phyloP scores from a whole-genome alignment of 2,888 invertebrate species.

The Drosophila macrospina region DNA sequence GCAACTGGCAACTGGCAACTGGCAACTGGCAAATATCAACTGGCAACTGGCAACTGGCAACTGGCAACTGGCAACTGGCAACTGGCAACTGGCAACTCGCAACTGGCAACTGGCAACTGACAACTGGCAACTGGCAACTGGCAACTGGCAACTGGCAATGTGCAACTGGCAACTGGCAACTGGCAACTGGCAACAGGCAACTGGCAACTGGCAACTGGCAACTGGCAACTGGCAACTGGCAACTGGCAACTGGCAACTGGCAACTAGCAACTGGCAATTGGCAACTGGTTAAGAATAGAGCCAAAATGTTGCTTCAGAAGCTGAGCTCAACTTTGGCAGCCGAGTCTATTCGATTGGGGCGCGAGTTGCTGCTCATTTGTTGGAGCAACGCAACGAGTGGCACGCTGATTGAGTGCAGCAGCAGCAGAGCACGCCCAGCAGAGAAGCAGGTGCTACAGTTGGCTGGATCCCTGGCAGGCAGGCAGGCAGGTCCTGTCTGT shows the following conservation, averaged over 20 bases:
- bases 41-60: neutral
- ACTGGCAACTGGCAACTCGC: slow-evolving; percentile 8
- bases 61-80: neutral
- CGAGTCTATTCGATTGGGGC: neutral
- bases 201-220: neutral
- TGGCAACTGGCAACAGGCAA: slow-evolving; percentile 6
- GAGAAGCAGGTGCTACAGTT: slow-evolving; percentile 58
- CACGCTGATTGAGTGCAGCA: slow-evolving; percentile 72
- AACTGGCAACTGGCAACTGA: neutral
- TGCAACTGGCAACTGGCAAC: no score
- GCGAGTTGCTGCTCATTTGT: slow-evolving; percentile 61
- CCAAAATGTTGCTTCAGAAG: slow-evolving; percentile 1
- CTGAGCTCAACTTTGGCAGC: neutral
- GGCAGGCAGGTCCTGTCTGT: slow-evolving; percentile 27
- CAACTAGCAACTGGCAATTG: neutral
- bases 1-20: slow-evolving; percentile 2
- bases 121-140: neutral
- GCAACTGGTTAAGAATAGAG: slow-evolving; percentile 22
- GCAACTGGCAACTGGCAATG: slow-evolving; percentile 4
- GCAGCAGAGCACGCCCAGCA: slow-evolving; percentile 58
- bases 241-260: slow-evolving; percentile 8
- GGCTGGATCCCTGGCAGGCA: slow-evolving; percentile 20
- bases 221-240: neutral
- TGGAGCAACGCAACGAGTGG: slow-evolving; percentile 45
- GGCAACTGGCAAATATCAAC: slow-evolving; percentile 9